phyloP scores from a whole-genome alignment of 2,888 invertebrate genomes.

The Automeris io region DNA sequence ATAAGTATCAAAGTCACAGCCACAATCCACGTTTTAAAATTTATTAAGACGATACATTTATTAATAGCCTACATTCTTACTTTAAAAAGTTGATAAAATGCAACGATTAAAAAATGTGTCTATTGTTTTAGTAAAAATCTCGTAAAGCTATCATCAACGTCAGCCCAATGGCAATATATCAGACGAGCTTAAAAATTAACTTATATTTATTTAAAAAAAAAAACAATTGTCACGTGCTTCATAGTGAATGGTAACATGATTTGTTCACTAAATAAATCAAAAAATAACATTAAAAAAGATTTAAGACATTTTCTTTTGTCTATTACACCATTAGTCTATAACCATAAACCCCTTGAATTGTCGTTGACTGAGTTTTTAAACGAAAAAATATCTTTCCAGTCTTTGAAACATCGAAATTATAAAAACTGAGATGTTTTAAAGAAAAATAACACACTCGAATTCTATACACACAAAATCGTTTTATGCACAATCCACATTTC shows the following conservation, averaged over 20 bases:
- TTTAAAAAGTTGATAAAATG: too few relatives aligned
- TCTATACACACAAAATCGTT: too few relatives aligned
- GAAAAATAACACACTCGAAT: too few relatives aligned
- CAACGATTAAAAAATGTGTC: constrained; percentile 1
- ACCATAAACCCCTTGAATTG: too few relatives aligned
- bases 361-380: too few relatives aligned
- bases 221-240: constrained; percentile 52
- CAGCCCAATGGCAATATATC: constrained; percentile 3
- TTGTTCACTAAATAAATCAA: constrained; percentile 66
- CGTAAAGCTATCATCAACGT: background rate
- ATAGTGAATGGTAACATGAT: constrained; percentile 73
- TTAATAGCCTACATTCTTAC: too few relatives aligned
- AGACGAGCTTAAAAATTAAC: constrained; percentile 40
- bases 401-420: too few relatives aligned
- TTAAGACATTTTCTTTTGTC: background rate
- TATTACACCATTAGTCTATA: background rate
- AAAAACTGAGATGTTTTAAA: too few relatives aligned
- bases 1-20: constrained; percentile 1
- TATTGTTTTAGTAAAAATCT: constrained; percentile 1
- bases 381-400: too few relatives aligned
- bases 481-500: too few relatives aligned
- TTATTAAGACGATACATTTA: too few relatives aligned
- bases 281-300: constrained; percentile 11
- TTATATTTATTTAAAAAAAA: constrained; percentile 54
- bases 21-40: background rate